phyloP scores from a whole-genome alignment of 2,113 vertebrate species.

The Leptobrachium leishanense region DNA sequence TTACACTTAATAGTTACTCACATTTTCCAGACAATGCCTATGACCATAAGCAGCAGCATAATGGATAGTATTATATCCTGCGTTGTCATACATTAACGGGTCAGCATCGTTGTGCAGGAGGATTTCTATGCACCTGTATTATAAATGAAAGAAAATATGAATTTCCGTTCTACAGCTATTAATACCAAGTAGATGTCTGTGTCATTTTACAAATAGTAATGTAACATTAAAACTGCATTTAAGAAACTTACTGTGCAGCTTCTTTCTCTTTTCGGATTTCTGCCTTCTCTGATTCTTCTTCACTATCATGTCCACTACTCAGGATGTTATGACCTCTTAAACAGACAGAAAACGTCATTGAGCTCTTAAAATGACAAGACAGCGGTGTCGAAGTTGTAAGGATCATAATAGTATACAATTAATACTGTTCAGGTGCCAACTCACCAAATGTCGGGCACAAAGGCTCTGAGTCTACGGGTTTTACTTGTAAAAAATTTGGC shows the following conservation, averaged over 20 bases:
- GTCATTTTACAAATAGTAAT: no score
- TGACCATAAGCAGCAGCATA: slow-evolving; percentile 96
- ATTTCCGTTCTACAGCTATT: no score
- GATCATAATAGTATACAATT: no score
- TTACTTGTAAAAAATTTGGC: no score
- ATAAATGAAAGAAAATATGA: slow-evolving; percentile 29
- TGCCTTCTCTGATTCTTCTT: slow-evolving; percentile 83
- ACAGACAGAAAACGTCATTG: no score
- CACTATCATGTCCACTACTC: slow-evolving; percentile 74
- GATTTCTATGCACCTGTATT: slow-evolving; percentile 88
- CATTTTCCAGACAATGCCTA: slow-evolving; percentile 89
- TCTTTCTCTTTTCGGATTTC: slow-evolving; percentile 88
- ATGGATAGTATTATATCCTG: slow-evolving; percentile 91
- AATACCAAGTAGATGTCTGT: no score
- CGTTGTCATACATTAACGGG: slow-evolving; percentile 85
- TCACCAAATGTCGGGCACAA: no score
- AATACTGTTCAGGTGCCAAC: no score
- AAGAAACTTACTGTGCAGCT: slow-evolving; percentile 86
- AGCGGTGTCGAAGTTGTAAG: no score
- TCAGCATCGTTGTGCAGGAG: slow-evolving; percentile 88
- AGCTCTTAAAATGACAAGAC: no score
- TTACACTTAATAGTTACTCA: slow-evolving; percentile 59
- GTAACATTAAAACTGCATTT: neutral
- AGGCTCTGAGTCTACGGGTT: no score
- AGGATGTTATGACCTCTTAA: slow-evolving; percentile 84